These are phyloP conservation scores for Epicampocera succincta DNA, from an alignment of 2,888 invertebrate genomes.

Conservation along the genomic window DNA sequence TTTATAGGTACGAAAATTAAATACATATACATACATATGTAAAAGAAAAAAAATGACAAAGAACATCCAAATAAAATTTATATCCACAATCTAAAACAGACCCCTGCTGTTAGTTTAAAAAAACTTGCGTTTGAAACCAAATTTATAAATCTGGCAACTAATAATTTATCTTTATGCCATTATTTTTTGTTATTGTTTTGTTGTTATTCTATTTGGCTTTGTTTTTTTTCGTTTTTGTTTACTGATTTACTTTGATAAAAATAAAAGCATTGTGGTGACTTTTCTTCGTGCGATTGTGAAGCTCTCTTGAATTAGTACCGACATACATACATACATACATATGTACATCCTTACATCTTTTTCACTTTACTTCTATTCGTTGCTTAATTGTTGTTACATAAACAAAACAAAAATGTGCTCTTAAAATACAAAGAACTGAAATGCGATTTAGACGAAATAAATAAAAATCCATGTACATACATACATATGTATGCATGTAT, in stretches of 20 bases:
- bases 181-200: conserved; percentile 32
- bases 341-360: too few species aligned
- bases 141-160: conserved; percentile 17
- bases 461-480: neutral
- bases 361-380: conserved; percentile 7
- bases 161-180: neutral
- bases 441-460: conserved; percentile 5
- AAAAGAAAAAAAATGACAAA: too few species aligned
- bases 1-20: too few species aligned
- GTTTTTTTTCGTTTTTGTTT: conserved; percentile 30
- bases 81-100: too few species aligned
- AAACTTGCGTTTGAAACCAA: neutral
- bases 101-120: too few species aligned
- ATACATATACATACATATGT: too few species aligned
- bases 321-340: too few species aligned
- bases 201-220: too few species aligned
- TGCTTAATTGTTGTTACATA: conserved; percentile 43
- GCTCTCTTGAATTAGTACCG: neutral
- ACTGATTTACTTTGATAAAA: conserved; percentile 26
- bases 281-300: neutral
- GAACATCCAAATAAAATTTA: too few species aligned
- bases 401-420: conserved; percentile 51
- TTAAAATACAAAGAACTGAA: conserved; percentile 23
- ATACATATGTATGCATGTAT: neutral
- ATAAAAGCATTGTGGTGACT: conserved; percentile 5